Percentiles rank a stretch among this genome's conserved stretches.
Conservation (phyloP, 2,113 vertebrate species). For the Pseudorasbora parva region DNA sequence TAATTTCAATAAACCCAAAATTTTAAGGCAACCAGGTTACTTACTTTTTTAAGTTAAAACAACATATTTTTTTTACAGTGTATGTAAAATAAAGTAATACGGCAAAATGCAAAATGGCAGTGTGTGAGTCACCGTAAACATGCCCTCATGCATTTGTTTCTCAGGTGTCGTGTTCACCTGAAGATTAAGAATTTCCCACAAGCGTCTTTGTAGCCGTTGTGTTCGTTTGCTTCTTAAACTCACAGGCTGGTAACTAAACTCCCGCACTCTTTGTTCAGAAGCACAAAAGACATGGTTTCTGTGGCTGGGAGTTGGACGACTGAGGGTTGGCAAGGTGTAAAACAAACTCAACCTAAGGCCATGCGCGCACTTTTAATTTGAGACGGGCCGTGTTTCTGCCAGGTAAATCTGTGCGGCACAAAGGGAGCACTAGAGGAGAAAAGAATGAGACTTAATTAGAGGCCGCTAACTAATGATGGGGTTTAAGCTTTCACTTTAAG, state of each 20-base stretch:
- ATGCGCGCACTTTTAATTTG: conserved; percentile 71
- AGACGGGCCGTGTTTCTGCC: conserved; percentile 45
- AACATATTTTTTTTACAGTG: too few relatives aligned
- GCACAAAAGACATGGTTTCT: conserved; percentile 74
- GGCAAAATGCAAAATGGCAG: too few relatives aligned
- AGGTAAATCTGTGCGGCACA: conserved; percentile 44
- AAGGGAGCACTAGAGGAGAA: conserved; percentile 36
- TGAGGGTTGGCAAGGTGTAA: conserved; percentile 70
- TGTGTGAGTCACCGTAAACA: background rate
- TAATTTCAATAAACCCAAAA: too few relatives aligned
- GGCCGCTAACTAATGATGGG: conserved; percentile 19
- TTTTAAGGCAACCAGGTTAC: too few relatives aligned
- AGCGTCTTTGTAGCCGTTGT: conserved; percentile 69
- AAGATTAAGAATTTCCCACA: conserved; percentile 76
- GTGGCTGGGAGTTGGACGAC: conserved; percentile 72
- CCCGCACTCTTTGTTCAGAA: conserved; percentile 72
- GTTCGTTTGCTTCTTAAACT: conserved; percentile 72
- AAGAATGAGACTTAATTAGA: conserved; percentile 37
- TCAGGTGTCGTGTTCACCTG: conserved; percentile 67
- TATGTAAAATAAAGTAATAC: background rate
- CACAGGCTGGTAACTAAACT: conserved; percentile 69
- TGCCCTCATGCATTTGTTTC: conserved; percentile 61
- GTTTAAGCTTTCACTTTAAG: conserved; percentile 32
- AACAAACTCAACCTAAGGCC: conserved; percentile 71
- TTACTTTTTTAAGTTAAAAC: too few relatives aligned